A percentile compares a stretch with the other conserved stretches of the same genome.
Evolutionary conservation across 2,888 invertebrate genomes (phyloP).

Genomic region (Eulithis testata): DNA sequence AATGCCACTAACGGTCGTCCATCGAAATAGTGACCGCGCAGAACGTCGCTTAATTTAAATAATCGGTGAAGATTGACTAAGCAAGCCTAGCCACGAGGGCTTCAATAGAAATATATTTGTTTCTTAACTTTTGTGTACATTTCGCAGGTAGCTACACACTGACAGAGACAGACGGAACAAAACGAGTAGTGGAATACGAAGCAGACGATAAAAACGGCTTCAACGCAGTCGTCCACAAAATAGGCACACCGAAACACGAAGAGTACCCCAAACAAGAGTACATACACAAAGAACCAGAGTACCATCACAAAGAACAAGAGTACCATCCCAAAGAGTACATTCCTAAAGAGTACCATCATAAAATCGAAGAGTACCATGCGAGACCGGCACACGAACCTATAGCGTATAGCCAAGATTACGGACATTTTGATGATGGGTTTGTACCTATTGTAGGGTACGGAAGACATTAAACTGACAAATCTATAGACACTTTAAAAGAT

Average conservation of each 20-base stretch:
- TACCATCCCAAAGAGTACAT: conserved; percentile 39
- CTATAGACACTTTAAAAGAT: not conserved
- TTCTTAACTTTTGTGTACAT: not conserved
- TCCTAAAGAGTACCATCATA: conserved; percentile 36
- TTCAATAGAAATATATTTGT: not conserved
- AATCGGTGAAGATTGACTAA: too few species aligned
- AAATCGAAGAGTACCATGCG: conserved; percentile 42
- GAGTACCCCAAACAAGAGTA: conserved; percentile 43
- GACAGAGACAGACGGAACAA: conserved; percentile 83
- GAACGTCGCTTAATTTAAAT: too few species aligned
- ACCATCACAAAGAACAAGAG: conserved; percentile 40
- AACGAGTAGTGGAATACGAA: conserved; percentile 85
- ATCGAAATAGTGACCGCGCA: too few species aligned
- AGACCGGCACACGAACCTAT: conserved; percentile 51
- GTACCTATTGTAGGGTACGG: conserved; percentile 63
- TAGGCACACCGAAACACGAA: conserved; percentile 73
- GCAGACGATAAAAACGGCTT: conserved; percentile 85
- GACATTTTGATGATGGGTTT: conserved; percentile 66
- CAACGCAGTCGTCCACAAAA: conserved; percentile 84
- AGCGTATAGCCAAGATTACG: conserved; percentile 60
- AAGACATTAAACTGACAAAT: conserved; percentile 52
- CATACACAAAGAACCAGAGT: conserved; percentile 41
- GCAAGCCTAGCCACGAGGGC: too few species aligned
- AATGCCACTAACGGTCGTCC: too few species aligned
- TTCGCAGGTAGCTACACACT: conserved; percentile 82